phyloP scores from a whole-genome alignment of 2,888 invertebrate species.

The Fabriciana adippe region DNA sequence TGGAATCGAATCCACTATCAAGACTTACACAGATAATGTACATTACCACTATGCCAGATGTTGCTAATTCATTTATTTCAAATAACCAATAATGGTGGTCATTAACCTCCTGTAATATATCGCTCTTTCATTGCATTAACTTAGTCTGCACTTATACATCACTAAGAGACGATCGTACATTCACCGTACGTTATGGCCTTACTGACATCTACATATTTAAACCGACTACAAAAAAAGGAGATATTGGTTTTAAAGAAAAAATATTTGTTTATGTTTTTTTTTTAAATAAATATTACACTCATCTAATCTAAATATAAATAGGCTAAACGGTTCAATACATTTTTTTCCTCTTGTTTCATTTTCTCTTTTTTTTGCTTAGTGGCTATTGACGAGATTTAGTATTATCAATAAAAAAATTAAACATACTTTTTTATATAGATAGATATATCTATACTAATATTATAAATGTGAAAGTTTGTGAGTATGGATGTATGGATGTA shows the following conservation, averaged over 20 bases:
- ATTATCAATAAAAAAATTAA: too few species aligned
- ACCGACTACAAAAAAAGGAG: not conserved
- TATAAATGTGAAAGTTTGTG: too few species aligned
- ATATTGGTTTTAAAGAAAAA: not conserved
- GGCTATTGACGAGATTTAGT: too few species aligned
- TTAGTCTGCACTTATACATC: constrained; percentile 17
- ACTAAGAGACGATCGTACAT: not conserved
- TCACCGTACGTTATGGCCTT: not conserved
- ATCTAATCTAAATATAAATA: too few species aligned
- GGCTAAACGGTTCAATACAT: too few species aligned
- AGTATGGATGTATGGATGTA: too few species aligned
- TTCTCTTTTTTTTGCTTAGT: too few species aligned
- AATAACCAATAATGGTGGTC: not conserved
- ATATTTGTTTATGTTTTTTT: not conserved
- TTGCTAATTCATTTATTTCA: not conserved
- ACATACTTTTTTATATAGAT: too few species aligned
- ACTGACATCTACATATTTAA: not conserved
- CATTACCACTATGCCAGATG: not conserved
- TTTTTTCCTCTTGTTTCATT: too few species aligned
- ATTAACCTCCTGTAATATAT: constrained; percentile 7
- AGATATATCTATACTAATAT: too few species aligned
- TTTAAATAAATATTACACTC: too few species aligned
- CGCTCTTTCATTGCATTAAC: constrained; percentile 12
- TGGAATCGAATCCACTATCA: not conserved
- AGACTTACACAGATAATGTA: not conserved